Evolutionary conservation across 2,113 vertebrate genomes (phyloP).

Genomic region (Aegotheles bennettii): DNA sequence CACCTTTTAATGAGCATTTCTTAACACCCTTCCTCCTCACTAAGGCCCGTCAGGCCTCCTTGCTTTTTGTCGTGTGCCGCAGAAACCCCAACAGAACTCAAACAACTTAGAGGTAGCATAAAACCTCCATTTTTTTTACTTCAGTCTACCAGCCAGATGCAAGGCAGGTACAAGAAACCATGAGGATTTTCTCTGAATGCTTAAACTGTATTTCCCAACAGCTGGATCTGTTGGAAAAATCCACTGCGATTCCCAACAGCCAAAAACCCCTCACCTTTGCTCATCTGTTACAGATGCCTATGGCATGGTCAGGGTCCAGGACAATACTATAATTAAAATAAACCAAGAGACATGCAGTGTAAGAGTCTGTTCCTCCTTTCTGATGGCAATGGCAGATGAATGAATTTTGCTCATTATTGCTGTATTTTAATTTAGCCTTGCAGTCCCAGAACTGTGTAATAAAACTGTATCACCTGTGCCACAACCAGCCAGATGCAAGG

Average conservation of each 20-base stretch:
- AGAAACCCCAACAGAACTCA: background rate
- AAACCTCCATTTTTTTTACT: background rate
- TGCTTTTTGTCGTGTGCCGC: accelerated
- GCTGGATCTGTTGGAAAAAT: background rate
- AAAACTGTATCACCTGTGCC: too few species aligned
- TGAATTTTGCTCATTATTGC: background rate
- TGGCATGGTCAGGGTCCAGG: background rate
- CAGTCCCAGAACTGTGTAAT: background rate
- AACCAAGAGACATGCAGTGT: background rate
- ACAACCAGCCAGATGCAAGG: background rate
- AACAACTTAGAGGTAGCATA: background rate
- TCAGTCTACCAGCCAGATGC: too few species aligned
- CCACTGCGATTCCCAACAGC: background rate
- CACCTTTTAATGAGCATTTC: background rate
- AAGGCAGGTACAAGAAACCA: accelerated
- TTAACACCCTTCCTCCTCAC: background rate
- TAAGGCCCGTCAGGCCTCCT: background rate
- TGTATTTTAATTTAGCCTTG: background rate
- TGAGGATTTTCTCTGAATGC: background rate
- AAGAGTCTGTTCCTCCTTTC: background rate
- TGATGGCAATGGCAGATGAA: background rate
- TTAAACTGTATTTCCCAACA: background rate
- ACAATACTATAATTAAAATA: background rate
- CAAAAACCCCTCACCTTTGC: background rate
- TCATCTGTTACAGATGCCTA: background rate